Conservation (phyloP, 2,797 vertebrate species). For the Tapera naevia region DNA sequence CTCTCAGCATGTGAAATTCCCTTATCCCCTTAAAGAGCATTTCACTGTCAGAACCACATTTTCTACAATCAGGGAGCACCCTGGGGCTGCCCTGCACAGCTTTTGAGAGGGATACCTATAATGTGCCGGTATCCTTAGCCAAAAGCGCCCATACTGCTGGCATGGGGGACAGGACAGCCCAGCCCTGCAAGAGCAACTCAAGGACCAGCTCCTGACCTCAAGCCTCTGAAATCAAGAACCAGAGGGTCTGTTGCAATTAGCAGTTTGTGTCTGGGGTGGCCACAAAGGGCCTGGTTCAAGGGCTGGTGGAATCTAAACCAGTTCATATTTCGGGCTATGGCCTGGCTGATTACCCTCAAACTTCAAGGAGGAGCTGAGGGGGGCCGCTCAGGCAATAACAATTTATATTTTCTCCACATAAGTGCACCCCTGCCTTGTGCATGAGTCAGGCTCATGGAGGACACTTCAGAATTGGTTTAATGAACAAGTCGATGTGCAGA, state of each 20-base stretch:
- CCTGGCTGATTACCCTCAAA: neutral
- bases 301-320: neutral
- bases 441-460: neutral
- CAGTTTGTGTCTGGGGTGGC: neutral
- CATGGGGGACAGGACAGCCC: neutral
- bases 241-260: neutral
- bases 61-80: neutral
- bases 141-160: fast-evolving
- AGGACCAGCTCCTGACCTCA: neutral
- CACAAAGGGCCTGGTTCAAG: neutral
- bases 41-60: neutral
- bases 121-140: neutral
- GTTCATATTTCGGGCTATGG: neutral
- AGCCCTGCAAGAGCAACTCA: neutral
- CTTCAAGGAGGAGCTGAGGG: neutral
- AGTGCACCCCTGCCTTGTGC: neutral
- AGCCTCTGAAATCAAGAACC: neutral
- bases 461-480: neutral
- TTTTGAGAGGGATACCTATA: neutral
- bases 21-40: neutral
- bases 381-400: neutral
- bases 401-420: neutral
- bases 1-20: fast-evolving
- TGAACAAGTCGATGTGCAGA: neutral
- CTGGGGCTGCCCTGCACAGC: neutral